Evolutionary conservation across 2,797 vertebrate species (phyloP).

Genomic region (Gambelia wislizenii): DNA sequence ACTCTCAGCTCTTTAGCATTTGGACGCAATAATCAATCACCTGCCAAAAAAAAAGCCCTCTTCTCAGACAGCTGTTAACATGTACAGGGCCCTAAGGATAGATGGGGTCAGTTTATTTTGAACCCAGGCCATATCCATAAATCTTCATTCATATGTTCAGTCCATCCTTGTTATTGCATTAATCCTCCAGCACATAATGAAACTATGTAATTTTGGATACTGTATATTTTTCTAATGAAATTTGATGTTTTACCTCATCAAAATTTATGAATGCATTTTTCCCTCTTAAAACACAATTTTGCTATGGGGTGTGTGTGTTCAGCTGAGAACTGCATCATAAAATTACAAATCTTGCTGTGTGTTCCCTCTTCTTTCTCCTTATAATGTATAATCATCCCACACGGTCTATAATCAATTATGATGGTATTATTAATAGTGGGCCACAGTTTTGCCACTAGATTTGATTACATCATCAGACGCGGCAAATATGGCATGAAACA

Average conservation of each 20-base stretch:
- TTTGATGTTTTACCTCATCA: background rate
- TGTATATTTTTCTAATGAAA: background rate
- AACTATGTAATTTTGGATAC: background rate
- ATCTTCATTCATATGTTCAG: background rate
- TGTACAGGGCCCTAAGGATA: background rate
- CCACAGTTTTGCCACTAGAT: slow-evolving; percentile 30
- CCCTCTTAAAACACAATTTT: background rate
- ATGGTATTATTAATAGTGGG: slow-evolving; percentile 16
- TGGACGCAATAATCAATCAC: background rate
- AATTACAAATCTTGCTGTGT: background rate
- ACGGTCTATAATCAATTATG: background rate
- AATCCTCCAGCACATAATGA: background rate
- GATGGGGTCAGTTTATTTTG: background rate
- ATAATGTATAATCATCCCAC: slow-evolving; percentile 25
- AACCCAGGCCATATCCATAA: background rate
- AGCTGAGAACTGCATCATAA: background rate
- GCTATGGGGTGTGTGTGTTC: background rate
- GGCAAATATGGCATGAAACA: no score
- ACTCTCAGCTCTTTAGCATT: background rate
- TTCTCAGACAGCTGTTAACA: background rate
- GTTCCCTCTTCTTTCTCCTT: slow-evolving; percentile 33
- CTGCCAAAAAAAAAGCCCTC: background rate
- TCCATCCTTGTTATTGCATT: background rate
- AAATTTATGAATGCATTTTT: background rate
- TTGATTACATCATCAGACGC: no score